Evolutionary conservation across 2,797 vertebrate species (phyloP).

Genomic region (Siniperca obscura): DNA sequence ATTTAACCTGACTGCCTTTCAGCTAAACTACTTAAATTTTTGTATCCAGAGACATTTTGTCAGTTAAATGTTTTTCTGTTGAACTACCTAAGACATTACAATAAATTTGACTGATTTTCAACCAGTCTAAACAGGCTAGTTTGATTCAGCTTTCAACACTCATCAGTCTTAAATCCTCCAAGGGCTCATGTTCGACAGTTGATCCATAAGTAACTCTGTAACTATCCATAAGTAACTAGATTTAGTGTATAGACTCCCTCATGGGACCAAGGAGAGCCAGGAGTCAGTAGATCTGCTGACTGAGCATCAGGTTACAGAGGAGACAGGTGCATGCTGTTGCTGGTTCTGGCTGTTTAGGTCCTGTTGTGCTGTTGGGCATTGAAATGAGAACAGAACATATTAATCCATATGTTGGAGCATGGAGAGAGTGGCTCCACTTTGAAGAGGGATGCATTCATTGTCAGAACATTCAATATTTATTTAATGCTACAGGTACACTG

Average conservation of each 20-base stretch:
- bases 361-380: slow-evolving; percentile 8
- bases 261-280: slow-evolving; percentile 16
- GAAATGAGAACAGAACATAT: slow-evolving; percentile 11
- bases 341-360: neutral
- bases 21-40: slow-evolving; percentile 29
- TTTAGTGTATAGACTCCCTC: slow-evolving; percentile 24
- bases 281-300: slow-evolving; percentile 45
- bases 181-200: slow-evolving; percentile 18
- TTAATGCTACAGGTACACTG: neutral
- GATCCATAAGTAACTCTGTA: slow-evolving; percentile 43
- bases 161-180: slow-evolving; percentile 26
- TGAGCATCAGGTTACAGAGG: slow-evolving; percentile 9
- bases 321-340: slow-evolving; percentile 10
- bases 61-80: slow-evolving; percentile 40
- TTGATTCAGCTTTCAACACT: slow-evolving; percentile 22
- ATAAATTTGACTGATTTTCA: slow-evolving; percentile 26
- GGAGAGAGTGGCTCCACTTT: neutral
- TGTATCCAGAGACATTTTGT: slow-evolving; percentile 31
- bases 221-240: slow-evolving; percentile 40
- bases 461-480: neutral
- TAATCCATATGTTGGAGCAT: slow-evolving; percentile 37
- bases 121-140: neutral
- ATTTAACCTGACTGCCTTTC: slow-evolving; percentile 44
- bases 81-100: slow-evolving; percentile 18
- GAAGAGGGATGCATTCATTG: neutral